These are phyloP conservation scores for Drosophila fuyamai DNA, from an alignment of 1,140 invertebrate genomes.

Conservation along the genomic window DNA sequence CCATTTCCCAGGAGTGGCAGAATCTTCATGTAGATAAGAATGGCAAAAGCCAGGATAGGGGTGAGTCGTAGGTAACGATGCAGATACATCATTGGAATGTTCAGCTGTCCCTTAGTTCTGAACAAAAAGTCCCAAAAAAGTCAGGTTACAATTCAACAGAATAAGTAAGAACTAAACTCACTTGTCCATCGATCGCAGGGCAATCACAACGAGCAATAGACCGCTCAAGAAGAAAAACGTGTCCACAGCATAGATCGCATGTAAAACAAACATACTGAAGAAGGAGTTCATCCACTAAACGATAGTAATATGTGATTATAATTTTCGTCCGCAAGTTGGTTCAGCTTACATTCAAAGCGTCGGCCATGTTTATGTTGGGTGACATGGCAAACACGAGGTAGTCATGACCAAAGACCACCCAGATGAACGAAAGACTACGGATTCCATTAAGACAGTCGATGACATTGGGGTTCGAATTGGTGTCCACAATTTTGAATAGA, in stretches of 20 bases:
- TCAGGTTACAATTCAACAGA: background rate
- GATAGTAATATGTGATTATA: background rate
- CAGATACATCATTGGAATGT: conserved; percentile 75
- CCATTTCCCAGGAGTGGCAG: conserved; percentile 45
- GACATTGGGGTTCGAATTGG: conserved; percentile 56
- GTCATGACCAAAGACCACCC: conserved; percentile 88
- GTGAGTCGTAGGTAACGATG: conserved; percentile 76
- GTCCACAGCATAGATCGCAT: conserved; percentile 92
- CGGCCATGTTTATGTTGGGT: conserved; percentile 65
- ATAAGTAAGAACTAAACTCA: conserved; percentile 75
- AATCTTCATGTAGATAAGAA: conserved; percentile 62
- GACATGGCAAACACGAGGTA: conserved; percentile 57
- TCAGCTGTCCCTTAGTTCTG: conserved; percentile 58
- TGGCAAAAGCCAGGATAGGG: conserved; percentile 50
- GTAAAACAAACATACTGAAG: conserved; percentile 85
- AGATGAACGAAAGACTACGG: conserved; percentile 87
- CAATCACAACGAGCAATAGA: conserved; percentile 87
- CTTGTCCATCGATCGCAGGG: conserved; percentile 88
- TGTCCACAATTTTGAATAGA: conserved; percentile 36
- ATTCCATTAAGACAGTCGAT: conserved; percentile 86
- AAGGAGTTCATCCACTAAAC: conserved; percentile 76
- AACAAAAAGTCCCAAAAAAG: background rate
- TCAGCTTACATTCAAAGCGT: conserved; percentile 12
- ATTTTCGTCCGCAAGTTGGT: background rate
- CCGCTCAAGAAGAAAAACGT: conserved; percentile 95